Percentiles rank a stretch among this genome's conserved stretches.
phyloP scores from a whole-genome alignment of 1,140 invertebrate species.

The Pemphigus obesinymphae region DNA sequence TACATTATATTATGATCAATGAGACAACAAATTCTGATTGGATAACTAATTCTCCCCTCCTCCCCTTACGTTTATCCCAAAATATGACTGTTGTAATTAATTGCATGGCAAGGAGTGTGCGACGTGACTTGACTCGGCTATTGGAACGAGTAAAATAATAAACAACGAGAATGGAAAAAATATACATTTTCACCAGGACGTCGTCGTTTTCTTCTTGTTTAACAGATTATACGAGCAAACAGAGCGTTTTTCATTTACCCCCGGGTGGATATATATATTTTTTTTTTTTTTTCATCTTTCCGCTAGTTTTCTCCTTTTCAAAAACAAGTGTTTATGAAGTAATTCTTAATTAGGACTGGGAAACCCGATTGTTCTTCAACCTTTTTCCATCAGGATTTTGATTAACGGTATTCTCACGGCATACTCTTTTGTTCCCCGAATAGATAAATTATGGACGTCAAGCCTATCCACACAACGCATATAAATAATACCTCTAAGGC shows the following conservation, averaged over 20 bases:
- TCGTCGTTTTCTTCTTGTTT: background rate
- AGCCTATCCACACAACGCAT: background rate
- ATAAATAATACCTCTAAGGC: background rate
- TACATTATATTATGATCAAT: background rate
- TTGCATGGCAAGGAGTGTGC: background rate
- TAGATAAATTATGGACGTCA: background rate
- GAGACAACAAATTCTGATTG: background rate
- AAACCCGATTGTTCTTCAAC: conserved; percentile 25
- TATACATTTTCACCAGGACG: background rate
- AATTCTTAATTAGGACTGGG: conserved; percentile 8
- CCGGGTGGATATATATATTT: background rate
- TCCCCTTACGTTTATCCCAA: background rate
- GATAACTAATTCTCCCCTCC: background rate
- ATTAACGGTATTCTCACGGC: background rate
- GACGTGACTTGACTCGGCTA: conserved; percentile 15
- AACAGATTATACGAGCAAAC: conserved; percentile 24
- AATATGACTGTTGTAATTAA: conserved; percentile 18
- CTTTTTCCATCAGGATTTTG: background rate
- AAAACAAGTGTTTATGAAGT: background rate
- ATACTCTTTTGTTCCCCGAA: background rate
- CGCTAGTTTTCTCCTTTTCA: background rate
- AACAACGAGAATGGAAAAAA: background rate
- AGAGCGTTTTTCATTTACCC: background rate
- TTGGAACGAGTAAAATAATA: conserved; percentile 15
- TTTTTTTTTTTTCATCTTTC: background rate